Evolutionary conservation across 1,140 invertebrate genomes (phyloP).

Genomic region (Heliconius eleuchia): DNA sequence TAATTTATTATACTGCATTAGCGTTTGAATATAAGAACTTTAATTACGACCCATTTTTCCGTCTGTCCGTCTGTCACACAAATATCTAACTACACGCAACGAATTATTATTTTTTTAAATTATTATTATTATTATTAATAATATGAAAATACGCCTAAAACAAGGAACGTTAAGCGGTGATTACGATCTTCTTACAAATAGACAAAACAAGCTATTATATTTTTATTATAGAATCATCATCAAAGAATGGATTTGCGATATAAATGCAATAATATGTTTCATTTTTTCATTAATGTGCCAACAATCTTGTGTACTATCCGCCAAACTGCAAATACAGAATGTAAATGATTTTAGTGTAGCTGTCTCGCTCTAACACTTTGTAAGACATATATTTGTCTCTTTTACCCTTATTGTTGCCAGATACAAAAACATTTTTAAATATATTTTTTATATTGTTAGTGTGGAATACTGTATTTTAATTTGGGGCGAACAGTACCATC

Average conservation of each 20-base stretch:
- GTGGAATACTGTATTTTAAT: neutral
- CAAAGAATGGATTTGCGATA: slow-evolving; percentile 52
- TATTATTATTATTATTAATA: slow-evolving; percentile 28
- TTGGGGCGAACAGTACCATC: slow-evolving; percentile 15
- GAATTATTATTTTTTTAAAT: slow-evolving; percentile 16
- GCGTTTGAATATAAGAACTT: neutral
- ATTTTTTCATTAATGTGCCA: slow-evolving; percentile 44
- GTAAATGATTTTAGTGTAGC: neutral
- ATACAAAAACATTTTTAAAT: neutral
- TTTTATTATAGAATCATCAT: slow-evolving; percentile 47
- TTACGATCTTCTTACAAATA: slow-evolving; percentile 43
- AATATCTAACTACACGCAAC: slow-evolving; percentile 23
- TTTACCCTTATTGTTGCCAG: neutral
- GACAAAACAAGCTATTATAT: slow-evolving; percentile 46
- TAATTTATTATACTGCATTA: neutral
- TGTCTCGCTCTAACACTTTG: neutral
- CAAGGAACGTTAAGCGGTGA: slow-evolving; percentile 51
- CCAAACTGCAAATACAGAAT: neutral
- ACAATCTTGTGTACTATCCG: slow-evolving; percentile 20
- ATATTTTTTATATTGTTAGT: neutral
- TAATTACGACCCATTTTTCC: neutral
- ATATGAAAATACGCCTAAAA: slow-evolving; percentile 39
- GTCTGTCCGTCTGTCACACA: slow-evolving; percentile 2
- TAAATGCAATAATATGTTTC: slow-evolving; percentile 68
- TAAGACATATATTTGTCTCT: slow-evolving; percentile 14